phyloP scores from a whole-genome alignment of 2,113 vertebrate genomes.

The Alligator sinensis region DNA sequence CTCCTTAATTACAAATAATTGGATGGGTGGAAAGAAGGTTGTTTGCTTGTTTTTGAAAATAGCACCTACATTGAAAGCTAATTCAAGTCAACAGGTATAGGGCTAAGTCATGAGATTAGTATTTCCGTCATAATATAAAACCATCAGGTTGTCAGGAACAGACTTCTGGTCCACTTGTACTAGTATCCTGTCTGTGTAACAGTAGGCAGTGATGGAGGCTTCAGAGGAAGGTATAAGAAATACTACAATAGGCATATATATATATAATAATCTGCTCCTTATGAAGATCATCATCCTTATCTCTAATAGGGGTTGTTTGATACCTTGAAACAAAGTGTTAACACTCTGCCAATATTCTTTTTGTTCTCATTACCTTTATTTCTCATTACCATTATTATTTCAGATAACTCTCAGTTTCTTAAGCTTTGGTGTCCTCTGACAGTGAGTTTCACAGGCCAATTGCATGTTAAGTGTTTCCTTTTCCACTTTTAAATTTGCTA shows the following conservation, averaged over 20 bases:
- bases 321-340: background rate
- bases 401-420: background rate
- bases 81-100: too few species aligned
- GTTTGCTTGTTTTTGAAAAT: background rate
- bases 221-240: background rate
- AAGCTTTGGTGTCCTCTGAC: background rate
- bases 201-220: background rate
- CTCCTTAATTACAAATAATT: too few species aligned
- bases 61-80: background rate
- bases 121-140: fast-evolving
- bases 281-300: background rate
- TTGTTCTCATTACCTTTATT: background rate
- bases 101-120: background rate
- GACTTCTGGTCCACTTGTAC: background rate
- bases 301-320: background rate
- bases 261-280: background rate
- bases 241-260: background rate
- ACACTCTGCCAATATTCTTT: background rate
- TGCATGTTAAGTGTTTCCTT: background rate
- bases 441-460: background rate
- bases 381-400: background rate
- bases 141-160: background rate
- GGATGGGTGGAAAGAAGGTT: background rate
- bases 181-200: background rate
- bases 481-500: background rate